Evolutionary conservation across 2,113 vertebrate genomes (phyloP).

Genomic region (Puntigrus tetrazona): DNA sequence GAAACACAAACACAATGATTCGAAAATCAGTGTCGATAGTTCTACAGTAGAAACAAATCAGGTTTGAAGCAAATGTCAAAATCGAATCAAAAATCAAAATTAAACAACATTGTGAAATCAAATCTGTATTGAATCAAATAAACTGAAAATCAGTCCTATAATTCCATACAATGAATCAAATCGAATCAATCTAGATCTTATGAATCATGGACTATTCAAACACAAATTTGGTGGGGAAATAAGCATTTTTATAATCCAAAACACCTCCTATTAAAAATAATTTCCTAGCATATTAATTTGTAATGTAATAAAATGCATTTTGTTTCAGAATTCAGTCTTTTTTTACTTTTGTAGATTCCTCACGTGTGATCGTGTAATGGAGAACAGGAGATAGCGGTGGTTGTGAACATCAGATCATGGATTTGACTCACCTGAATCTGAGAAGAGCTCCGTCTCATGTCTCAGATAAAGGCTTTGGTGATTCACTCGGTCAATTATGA

Average conservation of each 20-base stretch:
- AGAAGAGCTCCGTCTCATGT: constrained; percentile 41
- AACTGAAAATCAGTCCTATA: background rate
- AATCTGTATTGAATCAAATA: background rate
- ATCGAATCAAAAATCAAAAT: too few species aligned
- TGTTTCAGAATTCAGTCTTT: background rate
- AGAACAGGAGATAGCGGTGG: constrained; percentile 14
- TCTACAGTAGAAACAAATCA: background rate
- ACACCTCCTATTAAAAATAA: background rate
- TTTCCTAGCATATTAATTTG: background rate
- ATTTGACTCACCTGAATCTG: constrained; percentile 56
- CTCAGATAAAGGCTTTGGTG: constrained; percentile 53
- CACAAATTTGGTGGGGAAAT: background rate
- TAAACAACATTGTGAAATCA: background rate
- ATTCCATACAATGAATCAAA: background rate
- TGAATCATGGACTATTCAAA: background rate
- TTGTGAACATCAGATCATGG: constrained; percentile 25
- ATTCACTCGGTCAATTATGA: constrained; percentile 57
- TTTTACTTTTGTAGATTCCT: background rate
- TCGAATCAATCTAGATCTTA: background rate
- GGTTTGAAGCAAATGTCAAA: background rate
- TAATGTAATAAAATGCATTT: background rate
- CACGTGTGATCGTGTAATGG: constrained; percentile 11
- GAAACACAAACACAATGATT: background rate
- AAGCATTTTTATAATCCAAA: background rate
- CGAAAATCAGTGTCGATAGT: background rate